Base-by-base conservation (phyloP, 2,113 vertebrate genomes). In the Cyphomyrus plagiostoma region DNA sequence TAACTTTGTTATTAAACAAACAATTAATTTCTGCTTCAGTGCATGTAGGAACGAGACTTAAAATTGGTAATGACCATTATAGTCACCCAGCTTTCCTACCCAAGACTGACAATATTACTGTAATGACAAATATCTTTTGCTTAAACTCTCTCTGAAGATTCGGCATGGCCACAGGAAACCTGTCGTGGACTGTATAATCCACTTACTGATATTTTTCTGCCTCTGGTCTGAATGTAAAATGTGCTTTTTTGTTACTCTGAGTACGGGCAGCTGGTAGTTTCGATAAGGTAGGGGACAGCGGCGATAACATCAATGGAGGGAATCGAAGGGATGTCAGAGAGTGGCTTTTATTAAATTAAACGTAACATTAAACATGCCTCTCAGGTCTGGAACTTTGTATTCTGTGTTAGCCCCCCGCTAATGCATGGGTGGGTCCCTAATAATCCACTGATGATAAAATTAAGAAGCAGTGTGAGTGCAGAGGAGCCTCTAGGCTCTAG, bases 341-440 rank as follows among this genome's bases (percentile, higher is more conserved):
- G 88, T 35, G 52, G 83, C 88, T 84, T 21, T 93, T 89, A 93
- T 93, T 93, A 84, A 91, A 91, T 93, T 91, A 91, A 88, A 50
- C 80, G 86, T 48, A 87, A 88, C 85, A 56, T 56, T 56, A 21
- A 21, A 56, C 53, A 21, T 91, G 86, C 91, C 90, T 83, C 42
- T 53, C 70, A 74, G 89, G 45, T 87, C 35, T 88, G 39, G 80
- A 83, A 83, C n/a, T 86, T 35, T 3, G 58, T 89, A 52, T 91
- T 70, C 86, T 89, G 88, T 90, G 80, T 90, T 74, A 89, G 77
- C 39, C 80, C 84, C 83, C 17, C 62, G 85, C 50, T 93, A 90
- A 93, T 91, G 80, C 88, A 90, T 89, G 90, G 88, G 89, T 92
- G 77, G 74, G 86, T 91, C 53, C 30, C 85, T 74, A 48, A 49